phyloP scores from a whole-genome alignment of 2,888 invertebrate species.

The Melanchra persicariae region DNA sequence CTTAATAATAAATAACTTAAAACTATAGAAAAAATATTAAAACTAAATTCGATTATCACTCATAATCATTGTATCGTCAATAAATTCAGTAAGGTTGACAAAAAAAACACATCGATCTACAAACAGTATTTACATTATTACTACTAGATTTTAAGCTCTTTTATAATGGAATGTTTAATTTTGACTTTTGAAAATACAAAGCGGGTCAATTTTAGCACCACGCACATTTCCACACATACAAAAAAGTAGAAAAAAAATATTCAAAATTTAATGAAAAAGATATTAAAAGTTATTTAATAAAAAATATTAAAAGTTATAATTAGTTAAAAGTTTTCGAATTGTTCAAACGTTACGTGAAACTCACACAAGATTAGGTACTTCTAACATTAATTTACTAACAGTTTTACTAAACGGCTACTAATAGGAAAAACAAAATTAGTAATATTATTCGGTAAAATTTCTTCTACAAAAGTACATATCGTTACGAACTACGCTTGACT shows the following conservation, averaged over 20 bases:
- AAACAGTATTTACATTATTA: constrained; percentile 75
- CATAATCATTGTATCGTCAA: constrained; percentile 21
- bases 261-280: not conserved
- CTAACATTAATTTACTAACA: constrained; percentile 10
- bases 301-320: not conserved
- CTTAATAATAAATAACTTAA: constrained; percentile 38
- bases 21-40: not conserved
- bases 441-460: not conserved
- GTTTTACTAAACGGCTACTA: not conserved
- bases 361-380: not conserved
- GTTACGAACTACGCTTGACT: constrained; percentile 4
- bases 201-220: constrained; percentile 56
- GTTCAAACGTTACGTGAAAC: constrained; percentile 12
- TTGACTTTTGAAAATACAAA: constrained; percentile 52
- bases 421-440: not conserved
- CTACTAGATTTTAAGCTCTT: constrained; percentile 83
- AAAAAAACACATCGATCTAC: constrained; percentile 64
- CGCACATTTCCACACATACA: constrained; percentile 35
- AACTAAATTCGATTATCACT: constrained; percentile 17
- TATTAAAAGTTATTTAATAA: not conserved
- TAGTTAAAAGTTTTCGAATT: constrained; percentile 8
- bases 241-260: not conserved
- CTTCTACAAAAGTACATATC: constrained; percentile 1
- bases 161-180: constrained; percentile 82
- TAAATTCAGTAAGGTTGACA: constrained; percentile 52